Base-by-base conservation (phyloP, 2,797 vertebrate species). In the Rhinatrema bivittatum region DNA sequence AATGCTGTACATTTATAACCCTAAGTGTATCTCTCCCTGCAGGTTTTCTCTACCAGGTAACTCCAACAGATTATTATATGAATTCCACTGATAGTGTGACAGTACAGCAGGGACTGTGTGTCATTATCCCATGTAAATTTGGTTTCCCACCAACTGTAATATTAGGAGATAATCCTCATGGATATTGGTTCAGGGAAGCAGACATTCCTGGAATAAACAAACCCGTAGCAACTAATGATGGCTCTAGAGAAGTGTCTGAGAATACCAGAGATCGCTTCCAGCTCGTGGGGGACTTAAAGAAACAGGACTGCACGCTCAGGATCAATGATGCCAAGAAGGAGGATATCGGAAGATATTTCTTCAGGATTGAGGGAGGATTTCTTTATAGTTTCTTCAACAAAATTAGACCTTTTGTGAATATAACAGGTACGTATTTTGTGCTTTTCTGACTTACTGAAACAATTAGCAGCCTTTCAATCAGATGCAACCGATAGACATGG, bases 161-260 rank as follows among this genome's bases (percentile, higher is more conserved):
- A 0, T 0, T 0, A 0, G 2, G 0, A n/a, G 6, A 2, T 3
- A 10, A 13, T 0, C n/a, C 3, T 7, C 3, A 24, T 0, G 28
- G 39, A 21, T 55, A 38, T 29, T 71, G 70, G 70, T 53, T 41
- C 34, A 10, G 1, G 17, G 1, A 19, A 1, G 9, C 3, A 0
- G 2, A 1, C 1, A 0, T 0, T 0, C 0, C 0, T 4, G 0
- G 0, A 0, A 0, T 0, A 0, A 1, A 4, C 6, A 1, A 1
- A 12, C 24, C 15, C 1, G 46, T 55, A 29, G 52, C 38, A 17
- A 61, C 44, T 11, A 65, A 17, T 10, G 0, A 50, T 2, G 10
- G 3, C 1, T 0, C 0, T 1, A 4, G 3, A 7, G 0, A 0
- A 0, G 10, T 46, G 4, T 1, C 2, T 0, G 0, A 0, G 0